Evolutionary conservation across 2,797 vertebrate species (phyloP), one percentile per base, ranked within the genome.

Genomic region (Thripadectes ignobilis): DNA sequence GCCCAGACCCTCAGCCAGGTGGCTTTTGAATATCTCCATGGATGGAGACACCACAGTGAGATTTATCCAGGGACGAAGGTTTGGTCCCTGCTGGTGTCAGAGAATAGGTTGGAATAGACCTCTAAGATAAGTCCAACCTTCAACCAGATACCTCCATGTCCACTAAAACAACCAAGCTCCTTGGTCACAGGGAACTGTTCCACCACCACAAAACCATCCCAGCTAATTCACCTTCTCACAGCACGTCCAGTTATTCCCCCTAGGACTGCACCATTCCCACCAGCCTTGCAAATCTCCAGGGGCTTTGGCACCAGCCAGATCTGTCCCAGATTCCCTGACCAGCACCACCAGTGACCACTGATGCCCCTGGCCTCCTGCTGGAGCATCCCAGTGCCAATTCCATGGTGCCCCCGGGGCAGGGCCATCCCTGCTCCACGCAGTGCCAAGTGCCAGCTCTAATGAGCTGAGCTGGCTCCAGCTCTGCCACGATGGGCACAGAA

Each of bases 351-450:
- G 12, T 5, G 18, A 18, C 5, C 61, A 7, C 7, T 3, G 1
- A 14, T 20, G 7, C 11, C 52, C 9, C 1, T 3, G 12, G 34
- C 24, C 12, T 52, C 21, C 74, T 38, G 11, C 51, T 38, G 2
- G 0, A 71, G 41, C 43, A 54, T 26, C 57, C 66, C 43, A 41
- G 38, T 0, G 7, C 15, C n/a, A 9, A 17, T 27, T 67, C 36
- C 21, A 23, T 4, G 1, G 9, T 68, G 41, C 16, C 34, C 65
- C 21, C 24, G 24, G 58, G 3, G 3, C 4, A 4, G 54, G 17
- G 39, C 48, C 5, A 1, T 45, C n/a, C 21, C 32, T 84, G 45
- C 80, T 63, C 58, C 6, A 2, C 39, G 6, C 1, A 0, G 14
- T 90, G 79, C 52, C 67, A 84, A 84, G 23, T 49, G 48, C 48